phyloP scores from a whole-genome alignment of 2,888 invertebrate species.

The Xestia c-nigrum region DNA sequence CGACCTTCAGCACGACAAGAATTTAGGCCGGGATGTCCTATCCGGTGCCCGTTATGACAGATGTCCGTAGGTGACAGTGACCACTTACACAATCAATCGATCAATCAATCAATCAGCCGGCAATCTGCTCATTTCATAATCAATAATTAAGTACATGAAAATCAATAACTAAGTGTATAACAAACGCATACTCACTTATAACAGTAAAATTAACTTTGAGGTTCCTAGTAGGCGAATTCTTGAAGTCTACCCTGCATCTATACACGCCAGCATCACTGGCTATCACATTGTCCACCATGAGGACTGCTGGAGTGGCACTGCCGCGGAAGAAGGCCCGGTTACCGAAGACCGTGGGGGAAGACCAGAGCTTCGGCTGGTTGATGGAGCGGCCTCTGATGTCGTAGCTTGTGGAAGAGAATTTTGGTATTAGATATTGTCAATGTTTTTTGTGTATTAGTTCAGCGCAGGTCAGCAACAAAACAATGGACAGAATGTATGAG shows the following conservation, averaged over 20 bases:
- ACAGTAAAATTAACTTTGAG: conserved; percentile 97
- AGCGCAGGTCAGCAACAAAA: background rate
- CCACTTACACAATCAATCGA: background rate
- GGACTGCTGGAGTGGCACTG: conserved; percentile 94
- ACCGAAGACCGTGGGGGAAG: conserved; percentile 93
- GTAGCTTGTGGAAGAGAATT: conserved; percentile 88
- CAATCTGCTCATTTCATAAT: background rate
- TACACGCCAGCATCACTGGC: conserved; percentile 96
- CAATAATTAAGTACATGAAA: background rate
- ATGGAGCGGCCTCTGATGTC: conserved; percentile 94
- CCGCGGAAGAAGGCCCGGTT: conserved; percentile 95
- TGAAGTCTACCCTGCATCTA: conserved; percentile 97
- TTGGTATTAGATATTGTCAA: background rate
- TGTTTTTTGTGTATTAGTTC: background rate
- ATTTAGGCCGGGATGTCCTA: too few species aligned
- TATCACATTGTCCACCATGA: conserved; percentile 94
- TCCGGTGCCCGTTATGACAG: background rate
- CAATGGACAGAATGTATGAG: too few species aligned
- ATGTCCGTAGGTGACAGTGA: background rate
- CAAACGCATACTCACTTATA: conserved; percentile 93
- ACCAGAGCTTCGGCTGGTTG: conserved; percentile 96
- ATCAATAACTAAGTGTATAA: background rate
- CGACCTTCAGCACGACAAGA: too few species aligned
- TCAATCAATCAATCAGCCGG: background rate
- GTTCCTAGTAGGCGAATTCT: conserved; percentile 96